Evolutionary conservation across 2,888 invertebrate genomes (phyloP), one percentile per base, ranked within the genome.

Genomic region (Pristionchus entomophagus): DNA sequence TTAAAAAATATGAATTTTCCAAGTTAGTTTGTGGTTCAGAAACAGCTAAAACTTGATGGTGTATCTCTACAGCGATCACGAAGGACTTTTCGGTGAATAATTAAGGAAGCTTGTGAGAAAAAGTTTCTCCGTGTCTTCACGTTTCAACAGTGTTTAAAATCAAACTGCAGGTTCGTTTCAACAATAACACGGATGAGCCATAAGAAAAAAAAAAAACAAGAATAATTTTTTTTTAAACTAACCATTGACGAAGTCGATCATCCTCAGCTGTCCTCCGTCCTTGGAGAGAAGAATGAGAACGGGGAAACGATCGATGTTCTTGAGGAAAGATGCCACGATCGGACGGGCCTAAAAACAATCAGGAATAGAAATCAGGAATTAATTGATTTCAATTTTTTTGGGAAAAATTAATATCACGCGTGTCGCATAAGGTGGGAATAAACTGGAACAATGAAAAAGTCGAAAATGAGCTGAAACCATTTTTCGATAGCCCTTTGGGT

Each of bases 221-320:
- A 4, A 17, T 14, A 53, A 53, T 14, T 53, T 53, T 14, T 22
- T 51, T 45, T 59, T 41, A n/a, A 22, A 85, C 80, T 38, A 62
- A 90, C 91, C 92, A 35, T 86, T 62, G 69, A 89, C 88, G 35
- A 82, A 29, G 29, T 87, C 87, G 49, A 87, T 86, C 6, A 89
- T 84, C 51, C 80, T 65, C 80, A 88, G 86, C 26, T 84, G 78
- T 45, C 87, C 87, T 51, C 87, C 87, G 22, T 92, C 92, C 45
- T 88, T 88, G 12, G 88, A 87, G 26, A 93, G 85, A 12, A 93
- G 73, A 0, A 88, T 59, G 77, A 93, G 88, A 86, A 93, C 41
- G 5, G 93, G 93, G 86, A 91, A 92, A 10, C 86, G 26, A 45
- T 90, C 89, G 19, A 45, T 29, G 12, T 49, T 4, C 22, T 17